Conservation (phyloP, 2,797 vertebrate genomes). For the Mionectes olivaceus region DNA sequence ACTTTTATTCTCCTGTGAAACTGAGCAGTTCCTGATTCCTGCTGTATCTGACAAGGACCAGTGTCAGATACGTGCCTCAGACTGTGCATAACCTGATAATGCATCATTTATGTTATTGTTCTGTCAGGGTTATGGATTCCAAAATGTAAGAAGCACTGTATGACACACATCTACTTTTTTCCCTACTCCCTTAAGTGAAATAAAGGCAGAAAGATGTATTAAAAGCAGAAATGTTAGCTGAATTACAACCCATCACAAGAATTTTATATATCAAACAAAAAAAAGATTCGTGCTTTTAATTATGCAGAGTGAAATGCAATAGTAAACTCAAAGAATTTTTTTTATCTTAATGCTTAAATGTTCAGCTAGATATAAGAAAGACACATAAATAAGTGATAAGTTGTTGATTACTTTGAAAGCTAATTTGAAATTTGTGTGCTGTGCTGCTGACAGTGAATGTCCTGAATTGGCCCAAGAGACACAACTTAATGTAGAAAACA, state of each 20-base stretch:
- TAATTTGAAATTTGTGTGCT: constrained; percentile 9
- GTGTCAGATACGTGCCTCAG: background rate
- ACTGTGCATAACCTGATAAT: background rate
- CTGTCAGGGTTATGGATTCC: constrained; percentile 18
- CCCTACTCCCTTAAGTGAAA: background rate
- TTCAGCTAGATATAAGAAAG: constrained; percentile 32
- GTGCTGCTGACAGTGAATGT: background rate
- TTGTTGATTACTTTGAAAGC: constrained; percentile 42
- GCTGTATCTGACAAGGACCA: background rate
- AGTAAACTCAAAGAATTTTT: constrained; percentile 29
- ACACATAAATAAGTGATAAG: constrained; percentile 68
- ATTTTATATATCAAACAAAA: constrained; percentile 15
- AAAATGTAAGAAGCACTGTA: background rate
- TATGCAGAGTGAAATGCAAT: constrained; percentile 26
- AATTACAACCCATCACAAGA: background rate
- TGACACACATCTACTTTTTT: background rate
- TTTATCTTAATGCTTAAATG: constrained; percentile 31
- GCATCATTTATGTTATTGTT: constrained; percentile 41
- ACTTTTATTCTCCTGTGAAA: background rate
- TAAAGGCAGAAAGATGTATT: background rate
- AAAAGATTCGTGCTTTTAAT: background rate
- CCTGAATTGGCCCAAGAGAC: constrained; percentile 25
- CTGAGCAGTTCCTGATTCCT: background rate
- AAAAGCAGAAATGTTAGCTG: background rate
- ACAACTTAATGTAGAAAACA: background rate